Conservation (phyloP, 2,888 invertebrate genomes). For the Synanthedon formicaeformis region DNA sequence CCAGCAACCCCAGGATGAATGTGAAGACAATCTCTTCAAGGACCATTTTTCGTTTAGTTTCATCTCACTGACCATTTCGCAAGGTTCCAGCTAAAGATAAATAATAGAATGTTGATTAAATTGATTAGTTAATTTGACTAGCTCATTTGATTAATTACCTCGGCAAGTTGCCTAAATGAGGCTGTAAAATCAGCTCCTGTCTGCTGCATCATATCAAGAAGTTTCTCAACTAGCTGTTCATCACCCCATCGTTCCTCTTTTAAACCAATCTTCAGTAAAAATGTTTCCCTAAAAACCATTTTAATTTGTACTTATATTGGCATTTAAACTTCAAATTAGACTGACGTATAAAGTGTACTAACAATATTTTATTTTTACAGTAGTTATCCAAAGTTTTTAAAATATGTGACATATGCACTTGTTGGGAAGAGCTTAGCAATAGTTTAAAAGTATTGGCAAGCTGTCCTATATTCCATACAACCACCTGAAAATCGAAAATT, state of each 20-base stretch:
- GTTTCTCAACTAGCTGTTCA: constrained; percentile 58
- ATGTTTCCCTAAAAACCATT: constrained; percentile 36
- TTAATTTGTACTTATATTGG: too few relatives aligned
- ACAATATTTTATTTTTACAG: constrained; percentile 63
- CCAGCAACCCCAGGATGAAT: constrained; percentile 61
- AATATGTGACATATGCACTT: constrained; percentile 52
- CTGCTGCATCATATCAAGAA: constrained; percentile 73
- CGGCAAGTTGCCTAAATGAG: constrained; percentile 69
- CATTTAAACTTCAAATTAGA: too few relatives aligned
- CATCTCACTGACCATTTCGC: constrained; percentile 43
- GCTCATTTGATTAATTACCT: constrained; percentile 25
- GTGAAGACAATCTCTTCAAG: constrained; percentile 52
- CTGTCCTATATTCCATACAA: constrained; percentile 74
- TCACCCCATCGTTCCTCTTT: constrained; percentile 58
- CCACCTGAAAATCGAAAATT: constrained; percentile 33
- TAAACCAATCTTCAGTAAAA: constrained; percentile 68
- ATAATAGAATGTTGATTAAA: neutral
- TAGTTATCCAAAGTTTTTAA: constrained; percentile 57
- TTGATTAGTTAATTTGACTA: neutral
- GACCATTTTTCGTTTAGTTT: constrained; percentile 63
- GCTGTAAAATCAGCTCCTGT: constrained; percentile 75
- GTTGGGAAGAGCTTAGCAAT: constrained; percentile 51
- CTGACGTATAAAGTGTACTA: constrained; percentile 15
- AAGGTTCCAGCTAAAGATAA: constrained; percentile 40
- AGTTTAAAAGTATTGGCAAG: constrained; percentile 71